A percentile compares a stretch with the other conserved stretches of the same genome.
phyloP scores from a whole-genome alignment of 2,113 vertebrate species.

The Talpa occidentalis region DNA sequence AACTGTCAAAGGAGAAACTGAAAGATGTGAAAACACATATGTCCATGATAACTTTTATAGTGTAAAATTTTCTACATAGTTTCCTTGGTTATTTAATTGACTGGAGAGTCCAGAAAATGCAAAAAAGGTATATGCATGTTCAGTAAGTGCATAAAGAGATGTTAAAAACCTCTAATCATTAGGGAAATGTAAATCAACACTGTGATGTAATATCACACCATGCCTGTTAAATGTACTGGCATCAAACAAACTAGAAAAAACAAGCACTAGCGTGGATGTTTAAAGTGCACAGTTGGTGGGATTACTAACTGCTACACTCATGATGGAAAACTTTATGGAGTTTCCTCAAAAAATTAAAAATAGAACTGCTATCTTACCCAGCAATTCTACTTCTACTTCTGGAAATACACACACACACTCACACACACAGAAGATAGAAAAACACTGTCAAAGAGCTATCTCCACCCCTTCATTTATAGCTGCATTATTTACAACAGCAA shows the following conservation, averaged over 20 bases:
- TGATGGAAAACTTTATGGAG: neutral
- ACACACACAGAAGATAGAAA: too few relatives aligned
- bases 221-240: neutral
- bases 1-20: too few relatives aligned
- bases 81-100: neutral
- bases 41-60: neutral
- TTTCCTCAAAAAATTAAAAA: neutral
- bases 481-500: too few relatives aligned
- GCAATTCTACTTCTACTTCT: neutral
- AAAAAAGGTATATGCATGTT: neutral
- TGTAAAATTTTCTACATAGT: neutral
- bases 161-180: neutral
- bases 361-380: neutral
- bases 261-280: neutral
- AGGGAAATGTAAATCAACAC: neutral
- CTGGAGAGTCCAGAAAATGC: neutral
- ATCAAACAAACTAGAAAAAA: neutral
- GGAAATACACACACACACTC: too few relatives aligned
- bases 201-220: too few relatives aligned
- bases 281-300: neutral
- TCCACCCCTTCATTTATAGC: too few relatives aligned
- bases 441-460: too few relatives aligned
- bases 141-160: neutral
- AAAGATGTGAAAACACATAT: neutral
- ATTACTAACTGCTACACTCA: neutral